Evolutionary conservation across 2,113 vertebrate genomes (phyloP).

Genomic region (Cololabis saira): DNA sequence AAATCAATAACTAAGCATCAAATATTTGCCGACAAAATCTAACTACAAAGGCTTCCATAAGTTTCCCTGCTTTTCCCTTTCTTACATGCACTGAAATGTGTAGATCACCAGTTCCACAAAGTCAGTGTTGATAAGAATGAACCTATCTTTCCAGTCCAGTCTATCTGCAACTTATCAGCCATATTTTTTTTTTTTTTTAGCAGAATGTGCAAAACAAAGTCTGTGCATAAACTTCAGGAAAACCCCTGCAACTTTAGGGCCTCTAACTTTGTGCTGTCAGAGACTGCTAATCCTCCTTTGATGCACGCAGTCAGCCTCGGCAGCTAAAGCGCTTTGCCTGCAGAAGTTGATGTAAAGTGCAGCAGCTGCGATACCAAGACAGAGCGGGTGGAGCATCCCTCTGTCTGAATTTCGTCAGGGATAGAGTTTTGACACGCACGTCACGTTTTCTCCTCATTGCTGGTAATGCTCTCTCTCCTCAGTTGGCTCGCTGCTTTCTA

Average conservation of each 20-base stretch:
- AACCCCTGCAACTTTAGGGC: conserved; percentile 23
- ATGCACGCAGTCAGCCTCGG: conserved; percentile 45
- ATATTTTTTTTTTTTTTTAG: too few relatives aligned
- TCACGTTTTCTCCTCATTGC: conserved; percentile 37
- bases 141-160: conserved; percentile 18
- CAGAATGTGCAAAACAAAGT: conserved; percentile 49
- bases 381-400: conserved; percentile 41
- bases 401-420: conserved; percentile 35
- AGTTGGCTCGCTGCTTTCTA: conserved; percentile 38
- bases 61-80: too few relatives aligned
- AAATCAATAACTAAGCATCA: conserved; percentile 44
- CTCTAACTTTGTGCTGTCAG: conserved; percentile 48
- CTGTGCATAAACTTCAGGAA: conserved; percentile 16
- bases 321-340: conserved; percentile 58
- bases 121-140: too few relatives aligned
- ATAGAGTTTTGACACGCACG: conserved; percentile 57
- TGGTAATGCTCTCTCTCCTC: conserved; percentile 48
- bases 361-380: conserved; percentile 45
- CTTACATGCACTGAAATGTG: too few relatives aligned
- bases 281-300: conserved; percentile 59
- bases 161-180: conserved; percentile 1
- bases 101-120: too few relatives aligned
- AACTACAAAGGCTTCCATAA: conserved; percentile 3
- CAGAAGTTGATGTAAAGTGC: conserved; percentile 64
- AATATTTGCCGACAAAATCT: conserved; percentile 43